Percentiles rank a stretch among this genome's conserved stretches.
phyloP scores from a whole-genome alignment of 2,797 vertebrate genomes.

The Anguilla megastoma region DNA sequence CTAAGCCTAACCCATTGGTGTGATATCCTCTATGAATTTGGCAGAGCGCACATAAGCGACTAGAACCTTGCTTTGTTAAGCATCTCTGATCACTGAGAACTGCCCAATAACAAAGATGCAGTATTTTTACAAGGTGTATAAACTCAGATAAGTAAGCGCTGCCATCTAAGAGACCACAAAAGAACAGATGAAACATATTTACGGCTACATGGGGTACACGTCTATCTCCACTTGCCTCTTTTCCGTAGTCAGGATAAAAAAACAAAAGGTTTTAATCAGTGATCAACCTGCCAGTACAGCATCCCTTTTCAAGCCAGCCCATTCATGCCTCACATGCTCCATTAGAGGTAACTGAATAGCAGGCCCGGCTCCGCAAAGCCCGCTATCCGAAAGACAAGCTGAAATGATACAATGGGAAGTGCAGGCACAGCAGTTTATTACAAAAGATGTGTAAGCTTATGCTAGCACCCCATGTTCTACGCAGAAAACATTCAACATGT shows the following conservation, averaged over 20 bases:
- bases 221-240: background rate
- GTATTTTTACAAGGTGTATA: background rate
- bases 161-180: background rate
- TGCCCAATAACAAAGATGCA: background rate
- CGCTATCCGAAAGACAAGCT: slow-evolving; percentile 6
- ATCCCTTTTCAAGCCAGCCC: background rate
- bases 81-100: background rate
- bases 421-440: slow-evolving; percentile 8
- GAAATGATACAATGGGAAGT: background rate
- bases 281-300: background rate
- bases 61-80: background rate
- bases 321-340: background rate
- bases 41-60: background rate
- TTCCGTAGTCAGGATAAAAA: background rate
- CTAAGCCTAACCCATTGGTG: background rate
- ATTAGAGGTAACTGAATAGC: background rate
- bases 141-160: background rate
- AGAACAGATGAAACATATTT: background rate
- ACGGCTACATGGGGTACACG: background rate
- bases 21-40: background rate
- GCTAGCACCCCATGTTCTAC: background rate
- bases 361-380: background rate
- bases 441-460: background rate
- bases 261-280: background rate
- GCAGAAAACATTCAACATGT: background rate